phyloP scores from a whole-genome alignment of 1,140 invertebrate species.

The Oncopodura yosiiana region DNA sequence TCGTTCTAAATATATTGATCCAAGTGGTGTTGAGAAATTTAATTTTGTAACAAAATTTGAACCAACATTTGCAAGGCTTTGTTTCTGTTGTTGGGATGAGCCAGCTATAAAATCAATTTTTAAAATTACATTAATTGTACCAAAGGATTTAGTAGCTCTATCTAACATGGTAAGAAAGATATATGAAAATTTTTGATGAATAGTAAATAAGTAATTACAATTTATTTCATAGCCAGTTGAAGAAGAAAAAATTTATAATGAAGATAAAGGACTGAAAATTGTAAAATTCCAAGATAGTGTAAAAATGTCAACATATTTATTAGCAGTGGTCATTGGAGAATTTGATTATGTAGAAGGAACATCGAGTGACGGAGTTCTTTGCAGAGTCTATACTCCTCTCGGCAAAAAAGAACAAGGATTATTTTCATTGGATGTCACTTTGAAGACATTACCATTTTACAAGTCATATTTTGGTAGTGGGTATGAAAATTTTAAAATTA shows the following conservation, averaged over 20 bases:
- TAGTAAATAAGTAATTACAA: neutral
- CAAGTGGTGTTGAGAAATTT: slow-evolving; percentile 64
- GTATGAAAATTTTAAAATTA: no score
- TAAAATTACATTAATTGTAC: slow-evolving; percentile 73
- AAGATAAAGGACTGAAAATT: slow-evolving; percentile 46
- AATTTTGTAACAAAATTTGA: slow-evolving; percentile 88
- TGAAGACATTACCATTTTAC: slow-evolving; percentile 79
- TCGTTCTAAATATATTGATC: slow-evolving; percentile 69
- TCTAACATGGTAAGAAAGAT: slow-evolving; percentile 76
- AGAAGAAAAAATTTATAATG: slow-evolving; percentile 45
- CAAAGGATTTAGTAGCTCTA: slow-evolving; percentile 63
- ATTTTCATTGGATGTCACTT: slow-evolving; percentile 82
- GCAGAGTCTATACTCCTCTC: slow-evolving; percentile 82
- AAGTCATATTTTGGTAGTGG: slow-evolving; percentile 76
- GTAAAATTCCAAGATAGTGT: slow-evolving; percentile 76
- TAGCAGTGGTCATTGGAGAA: slow-evolving; percentile 85
- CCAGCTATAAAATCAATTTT: slow-evolving; percentile 90
- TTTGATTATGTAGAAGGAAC: slow-evolving; percentile 78
- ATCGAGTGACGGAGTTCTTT: slow-evolving; percentile 65
- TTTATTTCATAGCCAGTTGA: neutral
- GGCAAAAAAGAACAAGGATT: slow-evolving; percentile 83
- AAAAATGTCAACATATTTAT: slow-evolving; percentile 91
- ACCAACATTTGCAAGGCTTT: slow-evolving; percentile 82
- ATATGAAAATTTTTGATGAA: neutral
- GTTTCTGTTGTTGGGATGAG: slow-evolving; percentile 96